A percentile compares a stretch with the other conserved stretches of the same genome.
Conservation (phyloP, 2,888 invertebrate species). For the Zhuqinia jingwanae region DNA sequence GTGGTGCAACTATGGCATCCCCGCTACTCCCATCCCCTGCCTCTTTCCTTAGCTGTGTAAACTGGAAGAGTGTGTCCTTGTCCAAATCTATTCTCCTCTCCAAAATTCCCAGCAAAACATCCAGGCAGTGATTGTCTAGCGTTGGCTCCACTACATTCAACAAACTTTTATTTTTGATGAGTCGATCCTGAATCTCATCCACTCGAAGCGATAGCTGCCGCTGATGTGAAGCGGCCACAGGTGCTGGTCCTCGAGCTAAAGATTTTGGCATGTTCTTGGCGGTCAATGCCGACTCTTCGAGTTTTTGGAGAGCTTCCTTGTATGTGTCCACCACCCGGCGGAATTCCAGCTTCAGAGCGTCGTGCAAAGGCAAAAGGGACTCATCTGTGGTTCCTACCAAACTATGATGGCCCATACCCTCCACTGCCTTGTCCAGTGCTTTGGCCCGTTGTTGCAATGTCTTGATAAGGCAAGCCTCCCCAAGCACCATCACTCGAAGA, state of each 20-base stretch:
- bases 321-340: slow-evolving; percentile 92
- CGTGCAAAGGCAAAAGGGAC: slow-evolving; percentile 82
- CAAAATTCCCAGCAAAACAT: slow-evolving; percentile 87
- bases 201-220: slow-evolving; percentile 86
- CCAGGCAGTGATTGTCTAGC: slow-evolving; percentile 90
- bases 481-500: slow-evolving; percentile 82
- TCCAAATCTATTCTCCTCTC: slow-evolving; percentile 93
- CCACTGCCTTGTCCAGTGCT: slow-evolving; percentile 91
- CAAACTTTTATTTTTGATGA: slow-evolving; percentile 95
- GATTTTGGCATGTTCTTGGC: slow-evolving; percentile 79
- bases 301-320: slow-evolving; percentile 91
- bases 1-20: slow-evolving; percentile 84
- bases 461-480: slow-evolving; percentile 84
- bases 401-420: slow-evolving; percentile 94
- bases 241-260: slow-evolving; percentile 84
- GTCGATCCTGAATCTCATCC: slow-evolving; percentile 92
- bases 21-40: slow-evolving; percentile 81
- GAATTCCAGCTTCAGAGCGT: slow-evolving; percentile 85
- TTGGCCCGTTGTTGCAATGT: slow-evolving; percentile 86
- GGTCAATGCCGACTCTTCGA: slow-evolving; percentile 84
- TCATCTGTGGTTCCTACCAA: slow-evolving; percentile 85
- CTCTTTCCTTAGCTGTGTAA: slow-evolving; percentile 81
- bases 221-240: slow-evolving; percentile 94
- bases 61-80: slow-evolving; percentile 90
- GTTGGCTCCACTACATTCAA: slow-evolving; percentile 87